These are phyloP conservation scores for Watsonalla cultraria DNA, from an alignment of 2,888 invertebrate genomes.

Conservation along the genomic window DNA sequence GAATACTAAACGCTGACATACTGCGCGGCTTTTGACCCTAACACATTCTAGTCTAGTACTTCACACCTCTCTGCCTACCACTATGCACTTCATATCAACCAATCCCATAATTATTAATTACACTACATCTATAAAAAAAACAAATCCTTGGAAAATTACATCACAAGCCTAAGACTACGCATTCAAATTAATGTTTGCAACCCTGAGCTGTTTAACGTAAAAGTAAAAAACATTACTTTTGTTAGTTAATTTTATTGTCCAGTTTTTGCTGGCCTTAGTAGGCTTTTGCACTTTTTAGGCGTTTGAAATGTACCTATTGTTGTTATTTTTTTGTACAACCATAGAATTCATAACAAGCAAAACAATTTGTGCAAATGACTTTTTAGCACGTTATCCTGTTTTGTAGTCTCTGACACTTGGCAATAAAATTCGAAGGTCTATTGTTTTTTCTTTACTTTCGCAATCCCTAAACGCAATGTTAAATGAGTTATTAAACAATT, in stretches of 20 bases:
- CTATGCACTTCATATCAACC: constrained; percentile 26
- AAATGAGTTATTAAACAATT: constrained; percentile 35
- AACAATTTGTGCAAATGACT: constrained; percentile 66
- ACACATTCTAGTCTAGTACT: constrained; percentile 73
- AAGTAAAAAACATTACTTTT: constrained; percentile 1
- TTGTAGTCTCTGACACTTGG: constrained; percentile 31
- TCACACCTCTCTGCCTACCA: constrained; percentile 59
- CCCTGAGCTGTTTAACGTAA: not conserved
- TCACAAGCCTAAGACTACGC: too few species aligned
- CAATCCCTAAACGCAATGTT: constrained; percentile 24
- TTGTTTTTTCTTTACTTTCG: constrained; percentile 39
- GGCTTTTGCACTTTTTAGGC: constrained; percentile 47
- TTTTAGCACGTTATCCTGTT: constrained; percentile 43
- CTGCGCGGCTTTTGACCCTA: constrained; percentile 78
- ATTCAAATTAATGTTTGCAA: not conserved
- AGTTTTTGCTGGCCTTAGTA: constrained; percentile 29
- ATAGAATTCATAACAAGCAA: constrained; percentile 39
- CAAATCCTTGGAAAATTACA: not conserved
- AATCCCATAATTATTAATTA: constrained; percentile 4
- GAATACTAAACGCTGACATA: constrained; percentile 78
- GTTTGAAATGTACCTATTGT: constrained; percentile 12
- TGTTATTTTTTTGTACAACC: constrained; percentile 27
- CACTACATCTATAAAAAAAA: not conserved
- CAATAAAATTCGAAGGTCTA: constrained; percentile 42
- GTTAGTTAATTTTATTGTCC: constrained; percentile 16